Evolutionary conservation across 1,140 invertebrate genomes (phyloP).

Genomic region (Neotoxoptera formosana): DNA sequence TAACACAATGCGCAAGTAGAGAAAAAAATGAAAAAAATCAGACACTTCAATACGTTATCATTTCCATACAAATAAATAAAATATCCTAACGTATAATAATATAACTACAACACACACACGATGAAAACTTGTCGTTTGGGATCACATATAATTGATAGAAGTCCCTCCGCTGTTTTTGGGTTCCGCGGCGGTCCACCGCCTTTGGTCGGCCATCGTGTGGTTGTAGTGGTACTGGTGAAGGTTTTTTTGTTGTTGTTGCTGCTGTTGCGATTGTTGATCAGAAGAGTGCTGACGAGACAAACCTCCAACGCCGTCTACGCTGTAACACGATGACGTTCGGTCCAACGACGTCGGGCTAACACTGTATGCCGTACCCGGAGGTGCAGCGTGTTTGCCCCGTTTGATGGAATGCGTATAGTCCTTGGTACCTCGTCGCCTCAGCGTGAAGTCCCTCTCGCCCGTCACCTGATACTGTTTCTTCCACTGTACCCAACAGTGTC

Average conservation of each 20-base stretch:
- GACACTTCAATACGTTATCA: not conserved
- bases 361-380: constrained; percentile 57
- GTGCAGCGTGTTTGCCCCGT: constrained; percentile 58
- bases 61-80: not conserved
- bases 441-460: constrained; percentile 69
- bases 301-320: not conserved
- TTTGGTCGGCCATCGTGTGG: not conserved
- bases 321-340: constrained; percentile 43
- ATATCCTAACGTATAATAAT: not conserved
- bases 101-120: not conserved
- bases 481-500: constrained; percentile 70
- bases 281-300: not conserved
- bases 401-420: constrained; percentile 71
- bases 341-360: constrained; percentile 44
- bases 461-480: constrained; percentile 62
- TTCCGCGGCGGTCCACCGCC: not conserved
- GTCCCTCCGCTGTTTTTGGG: not conserved
- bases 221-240: not conserved
- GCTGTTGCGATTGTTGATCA: not conserved
- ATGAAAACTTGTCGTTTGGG: not conserved
- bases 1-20: not conserved
- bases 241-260: constrained; percentile 1
- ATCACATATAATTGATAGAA: constrained; percentile 40
- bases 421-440: constrained; percentile 68
- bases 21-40: not conserved